Conservation (phyloP, 2,113 vertebrate species). For the Passerina amoena region DNA sequence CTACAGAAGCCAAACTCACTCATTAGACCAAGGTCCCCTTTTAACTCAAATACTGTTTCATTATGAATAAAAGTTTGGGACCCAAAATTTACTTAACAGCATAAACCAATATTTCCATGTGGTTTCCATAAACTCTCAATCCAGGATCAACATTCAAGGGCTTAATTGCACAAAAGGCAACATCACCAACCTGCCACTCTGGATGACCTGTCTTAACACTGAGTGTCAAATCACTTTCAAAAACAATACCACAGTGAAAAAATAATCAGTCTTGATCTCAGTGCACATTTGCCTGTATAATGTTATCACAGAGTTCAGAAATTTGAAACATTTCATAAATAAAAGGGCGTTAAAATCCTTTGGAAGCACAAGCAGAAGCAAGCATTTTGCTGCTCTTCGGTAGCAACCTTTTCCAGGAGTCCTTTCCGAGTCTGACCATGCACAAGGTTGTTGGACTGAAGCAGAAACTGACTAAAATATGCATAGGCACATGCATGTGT, state of each 20-base stretch:
- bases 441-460: neutral
- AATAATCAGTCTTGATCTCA: neutral
- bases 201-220: neutral
- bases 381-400: neutral
- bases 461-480: neutral
- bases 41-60: neutral
- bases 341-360: neutral
- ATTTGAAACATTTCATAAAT: slow-evolving; percentile 4
- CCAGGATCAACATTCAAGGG: neutral
- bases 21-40: neutral
- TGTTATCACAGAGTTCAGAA: neutral
- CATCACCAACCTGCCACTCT: neutral
- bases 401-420: neutral
- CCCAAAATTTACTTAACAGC: neutral
- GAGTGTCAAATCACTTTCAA: neutral
- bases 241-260: slow-evolving; percentile 1
- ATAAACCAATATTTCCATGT: neutral
- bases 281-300: neutral
- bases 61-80: neutral
- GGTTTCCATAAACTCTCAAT: neutral
- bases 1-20: neutral
- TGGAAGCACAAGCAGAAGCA: fast-evolving
- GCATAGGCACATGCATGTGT: too few species aligned
- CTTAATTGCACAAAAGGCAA: neutral
- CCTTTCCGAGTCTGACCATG: neutral